Percentiles rank a stretch among this genome's conserved stretches.
Conservation (phyloP, 2,113 vertebrate species). For the Catharus minimus region DNA sequence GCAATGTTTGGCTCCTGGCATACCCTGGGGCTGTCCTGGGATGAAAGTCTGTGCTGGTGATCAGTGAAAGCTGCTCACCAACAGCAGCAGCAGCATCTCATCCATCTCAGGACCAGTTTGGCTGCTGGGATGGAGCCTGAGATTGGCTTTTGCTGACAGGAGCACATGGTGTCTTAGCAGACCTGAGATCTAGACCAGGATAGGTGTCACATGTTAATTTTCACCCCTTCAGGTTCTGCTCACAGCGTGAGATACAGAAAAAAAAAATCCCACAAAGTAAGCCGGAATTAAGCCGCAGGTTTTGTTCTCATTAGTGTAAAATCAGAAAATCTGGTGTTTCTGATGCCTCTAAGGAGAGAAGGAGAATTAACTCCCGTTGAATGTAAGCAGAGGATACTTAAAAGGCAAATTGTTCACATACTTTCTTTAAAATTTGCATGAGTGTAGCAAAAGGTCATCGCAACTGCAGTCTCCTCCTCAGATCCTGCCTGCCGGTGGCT, state of each 20-base stretch:
- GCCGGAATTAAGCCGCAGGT: neutral
- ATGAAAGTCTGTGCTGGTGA: neutral
- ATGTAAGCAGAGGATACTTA: slow-evolving; percentile 35
- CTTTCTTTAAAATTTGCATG: slow-evolving; percentile 67
- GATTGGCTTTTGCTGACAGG: accelerated
- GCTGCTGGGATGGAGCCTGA: neutral
- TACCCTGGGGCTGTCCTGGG: neutral
- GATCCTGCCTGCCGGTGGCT: slow-evolving; percentile 47
- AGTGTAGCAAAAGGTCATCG: slow-evolving; percentile 45
- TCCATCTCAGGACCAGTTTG: neutral
- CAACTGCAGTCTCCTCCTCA: slow-evolving; percentile 29
- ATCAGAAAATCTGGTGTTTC: slow-evolving; percentile 35
- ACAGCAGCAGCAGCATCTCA: neutral
- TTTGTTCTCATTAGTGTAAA: slow-evolving; percentile 59
- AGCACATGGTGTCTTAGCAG: accelerated
- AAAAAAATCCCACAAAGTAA: neutral
- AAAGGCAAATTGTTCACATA: slow-evolving; percentile 56
- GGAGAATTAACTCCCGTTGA: slow-evolving; percentile 39
- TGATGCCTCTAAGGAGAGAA: slow-evolving; percentile 5
- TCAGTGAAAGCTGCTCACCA: neutral
- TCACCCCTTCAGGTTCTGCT: accelerated
- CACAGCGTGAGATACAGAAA: neutral
- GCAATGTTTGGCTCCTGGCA: neutral
- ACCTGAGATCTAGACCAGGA: neutral
- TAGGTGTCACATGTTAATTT: neutral